Evolutionary conservation across 2,113 vertebrate genomes (phyloP).

Genomic region (Thamnaconus septentrionalis): DNA sequence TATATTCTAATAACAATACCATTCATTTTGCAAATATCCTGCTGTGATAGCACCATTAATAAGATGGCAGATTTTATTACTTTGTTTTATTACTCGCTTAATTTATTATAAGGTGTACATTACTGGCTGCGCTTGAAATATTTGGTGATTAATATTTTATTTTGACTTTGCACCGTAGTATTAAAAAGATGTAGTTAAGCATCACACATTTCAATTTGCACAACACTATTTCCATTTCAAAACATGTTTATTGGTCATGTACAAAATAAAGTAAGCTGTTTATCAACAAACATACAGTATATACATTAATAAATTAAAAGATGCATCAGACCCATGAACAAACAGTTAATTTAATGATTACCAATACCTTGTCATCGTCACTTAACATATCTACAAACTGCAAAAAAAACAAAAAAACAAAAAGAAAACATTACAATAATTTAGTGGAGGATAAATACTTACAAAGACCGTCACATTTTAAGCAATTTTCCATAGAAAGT

Average conservation of each 20-base stretch:
- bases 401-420: conserved; percentile 73
- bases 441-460: conserved; percentile 94
- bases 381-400: conserved; percentile 79
- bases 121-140: not conserved
- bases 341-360: conserved; percentile 78
- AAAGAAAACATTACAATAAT: conserved; percentile 80
- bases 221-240: conserved; percentile 73
- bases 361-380: conserved; percentile 78
- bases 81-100: too few species aligned
- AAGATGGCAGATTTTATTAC: not conserved
- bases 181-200: not conserved
- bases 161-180: too few species aligned
- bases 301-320: conserved; percentile 97
- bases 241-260: conserved; percentile 99
- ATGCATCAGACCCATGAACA: conserved; percentile 77
- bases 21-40: too few species aligned
- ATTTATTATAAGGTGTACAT: too few species aligned
- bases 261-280: conserved; percentile 98
- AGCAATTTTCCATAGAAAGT: conserved; percentile 76
- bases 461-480: conserved; percentile 79
- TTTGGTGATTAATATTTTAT: not conserved
- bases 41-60: not conserved
- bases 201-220: not conserved
- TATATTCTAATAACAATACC: too few species aligned
- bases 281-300: conserved; percentile 96